phyloP scores from a whole-genome alignment of 2,888 invertebrate genomes.

The Oscheius sp. region DNA sequence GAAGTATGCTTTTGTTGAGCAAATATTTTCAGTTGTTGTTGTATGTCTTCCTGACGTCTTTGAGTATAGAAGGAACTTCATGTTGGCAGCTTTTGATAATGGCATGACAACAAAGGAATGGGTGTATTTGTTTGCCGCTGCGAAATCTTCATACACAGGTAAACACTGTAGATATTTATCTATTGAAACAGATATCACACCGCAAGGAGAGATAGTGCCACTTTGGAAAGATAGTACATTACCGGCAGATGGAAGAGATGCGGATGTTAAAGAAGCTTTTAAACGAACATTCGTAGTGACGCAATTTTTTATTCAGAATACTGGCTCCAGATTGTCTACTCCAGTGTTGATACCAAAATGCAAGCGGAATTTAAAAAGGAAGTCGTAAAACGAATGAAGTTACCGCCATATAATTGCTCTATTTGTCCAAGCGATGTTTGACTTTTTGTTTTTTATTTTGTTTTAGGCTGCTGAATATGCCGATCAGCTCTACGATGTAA shows the following conservation, averaged over 20 bases:
- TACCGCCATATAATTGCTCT: conserved; percentile 52
- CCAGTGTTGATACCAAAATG: conserved; percentile 37
- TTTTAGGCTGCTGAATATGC: conserved; percentile 39
- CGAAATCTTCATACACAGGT: conserved; percentile 12
- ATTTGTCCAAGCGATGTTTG: conserved; percentile 5
- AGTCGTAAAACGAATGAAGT: conserved; percentile 47
- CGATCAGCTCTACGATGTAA: conserved; percentile 48
- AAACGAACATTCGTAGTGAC: conserved; percentile 45
- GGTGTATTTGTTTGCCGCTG: conserved; percentile 42
- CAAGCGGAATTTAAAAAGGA: conserved; percentile 53
- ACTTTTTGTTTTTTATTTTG: neutral
- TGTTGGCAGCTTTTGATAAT: conserved; percentile 43
- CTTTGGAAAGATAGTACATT: conserved; percentile 44
- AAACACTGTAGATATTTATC: neutral
- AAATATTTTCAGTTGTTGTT: conserved; percentile 13
- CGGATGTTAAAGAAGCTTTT: conserved; percentile 52
- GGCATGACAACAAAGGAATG: conserved; percentile 42
- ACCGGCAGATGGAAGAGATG: conserved; percentile 51
- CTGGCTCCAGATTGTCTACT: conserved; percentile 10
- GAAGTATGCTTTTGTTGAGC: conserved; percentile 7
- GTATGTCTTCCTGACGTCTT: conserved; percentile 31
- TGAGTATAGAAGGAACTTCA: conserved; percentile 34
- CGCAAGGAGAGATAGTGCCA: conserved; percentile 33
- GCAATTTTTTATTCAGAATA: neutral
- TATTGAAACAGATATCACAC: conserved; percentile 21